Base-by-base conservation (phyloP, 2,797 vertebrate genomes). In the Dryobates pubescens region DNA sequence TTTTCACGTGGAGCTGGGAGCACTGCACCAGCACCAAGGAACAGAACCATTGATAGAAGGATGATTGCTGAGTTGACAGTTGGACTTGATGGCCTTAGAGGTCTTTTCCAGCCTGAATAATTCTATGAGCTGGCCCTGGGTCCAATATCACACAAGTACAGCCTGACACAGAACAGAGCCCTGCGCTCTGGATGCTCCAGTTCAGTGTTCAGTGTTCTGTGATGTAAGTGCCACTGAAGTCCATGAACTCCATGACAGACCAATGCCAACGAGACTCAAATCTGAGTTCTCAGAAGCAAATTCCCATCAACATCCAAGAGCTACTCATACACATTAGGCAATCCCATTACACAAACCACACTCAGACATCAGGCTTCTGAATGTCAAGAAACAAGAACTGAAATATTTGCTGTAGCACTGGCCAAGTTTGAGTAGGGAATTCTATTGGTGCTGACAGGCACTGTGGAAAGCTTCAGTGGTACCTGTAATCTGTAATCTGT, bases 1-100 rank as follows among this genome's bases (percentile, higher is more conserved):
- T 47, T 3, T 54, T 16, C 24, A 12, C 13, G 1, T 0, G 3
- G 47, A 51, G 45, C 32, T 13, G n/a, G 14, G 27, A 29, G 20
- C 63, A 26, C 43, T 5, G 1, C 17, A 36, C 43, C 56, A 56
- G 75, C 61, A 65, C 41, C n/a, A 4, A 32, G 22, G 47, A 49
- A 49, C 22, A 49, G 47, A 49, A 11, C 22, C 22, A 22, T 49
- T 22, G 47, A 22, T 22, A 47, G 19, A 47, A 47, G 47, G 47
- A 47, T 47, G 47, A 20, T 47, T 47, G 47, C 47, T 49, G 47
- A 49, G 47, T 49, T 49, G 47, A 49, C 47, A 49, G 22, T 23
- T 49, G 47, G 47, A 49, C 47, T 49, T 49, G 47, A 23, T 49
- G 19, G 22, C 22, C 47, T 22, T 23, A 49, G 47, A 49, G 47